phyloP scores from a whole-genome alignment of 2,113 vertebrate species.

The Elephas maximus region DNA sequence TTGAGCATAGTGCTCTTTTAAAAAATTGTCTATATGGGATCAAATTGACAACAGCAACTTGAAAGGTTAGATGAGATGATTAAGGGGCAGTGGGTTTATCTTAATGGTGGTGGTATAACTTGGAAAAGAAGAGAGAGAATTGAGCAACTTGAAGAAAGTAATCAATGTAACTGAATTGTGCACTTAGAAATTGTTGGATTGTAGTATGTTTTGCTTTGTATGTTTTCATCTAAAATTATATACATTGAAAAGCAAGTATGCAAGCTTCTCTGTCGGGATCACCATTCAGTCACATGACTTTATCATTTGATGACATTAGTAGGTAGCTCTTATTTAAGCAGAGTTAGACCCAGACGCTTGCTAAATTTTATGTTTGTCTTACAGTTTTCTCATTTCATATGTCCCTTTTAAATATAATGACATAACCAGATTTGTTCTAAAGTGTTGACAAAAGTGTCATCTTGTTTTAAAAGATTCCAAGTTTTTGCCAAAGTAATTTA shows the following conservation, averaged over 20 bases:
- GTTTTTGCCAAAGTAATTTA: constrained; percentile 43
- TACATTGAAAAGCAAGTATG: not conserved
- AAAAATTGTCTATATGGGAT: not conserved
- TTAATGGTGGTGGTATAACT: not conserved
- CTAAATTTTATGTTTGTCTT: constrained; percentile 30
- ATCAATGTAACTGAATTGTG: not conserved
- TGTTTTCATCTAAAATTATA: not conserved
- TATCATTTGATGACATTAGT: not conserved
- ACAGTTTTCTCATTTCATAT: not conserved
- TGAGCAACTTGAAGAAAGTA: not conserved
- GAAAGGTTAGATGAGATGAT: not conserved
- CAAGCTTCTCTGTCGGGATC: not conserved
- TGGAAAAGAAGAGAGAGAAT: not conserved
- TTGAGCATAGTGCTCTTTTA: not conserved
- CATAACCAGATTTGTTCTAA: not conserved
- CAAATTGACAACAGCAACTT: not conserved
- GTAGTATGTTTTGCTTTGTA: not conserved
- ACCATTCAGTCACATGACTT: not conserved
- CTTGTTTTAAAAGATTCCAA: constrained; percentile 60
- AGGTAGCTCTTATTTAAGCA: not conserved
- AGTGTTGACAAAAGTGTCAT: not conserved
- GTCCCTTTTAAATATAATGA: not conserved
- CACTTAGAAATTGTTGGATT: not conserved
- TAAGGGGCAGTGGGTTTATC: not conserved
- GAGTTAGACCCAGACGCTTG: not conserved